Conservation (phyloP, 2,113 vertebrate genomes). For the Cyanoderma ruficeps region DNA sequence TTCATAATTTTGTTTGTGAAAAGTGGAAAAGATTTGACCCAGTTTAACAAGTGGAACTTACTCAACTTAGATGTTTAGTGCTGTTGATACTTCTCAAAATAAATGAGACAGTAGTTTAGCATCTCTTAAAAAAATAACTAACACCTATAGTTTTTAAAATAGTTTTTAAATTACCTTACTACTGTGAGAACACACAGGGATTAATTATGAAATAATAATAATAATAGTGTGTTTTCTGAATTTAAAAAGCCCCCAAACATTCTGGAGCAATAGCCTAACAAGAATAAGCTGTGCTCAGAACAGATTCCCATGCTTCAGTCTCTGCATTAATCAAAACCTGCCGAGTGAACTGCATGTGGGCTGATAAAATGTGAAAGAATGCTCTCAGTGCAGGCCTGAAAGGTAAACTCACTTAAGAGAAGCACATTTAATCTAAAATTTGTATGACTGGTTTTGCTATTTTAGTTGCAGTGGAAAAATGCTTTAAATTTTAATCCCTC, state of each 20-base stretch:
- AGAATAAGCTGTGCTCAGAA: neutral
- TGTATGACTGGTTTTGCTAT: neutral
- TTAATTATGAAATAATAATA: neutral
- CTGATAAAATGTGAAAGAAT: neutral
- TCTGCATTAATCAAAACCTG: neutral
- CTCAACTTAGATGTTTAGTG: neutral
- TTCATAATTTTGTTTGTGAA: neutral
- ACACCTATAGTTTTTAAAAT: neutral
- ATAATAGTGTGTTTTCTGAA: neutral
- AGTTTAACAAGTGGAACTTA: neutral
- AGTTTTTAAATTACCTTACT: neutral
- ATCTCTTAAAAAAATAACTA: neutral
- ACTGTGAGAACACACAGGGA: neutral
- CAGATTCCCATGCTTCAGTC: neutral
- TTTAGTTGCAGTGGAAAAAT: neutral
- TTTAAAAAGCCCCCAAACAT: rapidly evolving
- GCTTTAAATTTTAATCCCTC: neutral
- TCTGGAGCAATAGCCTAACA: neutral
- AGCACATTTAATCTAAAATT: neutral
- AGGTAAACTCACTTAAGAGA: neutral
- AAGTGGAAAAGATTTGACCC: neutral
- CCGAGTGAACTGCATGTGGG: neutral
- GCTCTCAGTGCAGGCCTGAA: neutral
- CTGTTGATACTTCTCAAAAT: neutral
- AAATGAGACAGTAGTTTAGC: neutral